Evolutionary conservation across 2,113 vertebrate genomes (phyloP), one percentile per base, ranked within the genome.

Genomic region (Barbus barbus): DNA sequence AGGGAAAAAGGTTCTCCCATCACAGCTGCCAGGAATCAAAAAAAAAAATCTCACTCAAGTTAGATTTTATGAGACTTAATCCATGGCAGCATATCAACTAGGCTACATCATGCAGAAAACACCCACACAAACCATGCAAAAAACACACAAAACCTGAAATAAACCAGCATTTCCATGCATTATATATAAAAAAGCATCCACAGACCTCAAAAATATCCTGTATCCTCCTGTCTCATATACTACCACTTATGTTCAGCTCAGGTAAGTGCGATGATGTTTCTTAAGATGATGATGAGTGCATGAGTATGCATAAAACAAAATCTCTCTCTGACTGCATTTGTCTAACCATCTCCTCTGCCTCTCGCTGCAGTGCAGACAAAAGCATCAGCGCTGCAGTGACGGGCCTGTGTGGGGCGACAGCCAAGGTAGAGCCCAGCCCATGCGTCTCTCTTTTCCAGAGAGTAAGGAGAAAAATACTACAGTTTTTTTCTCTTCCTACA

Each of bases 381-480:
- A 92, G 92, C 94, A 95, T 84, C 91, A 89, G 88, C 91, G 87
- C 93, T 92, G 93, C 93, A 94, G 84, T 92, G 90, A 85, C 83
- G 87, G 58, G 7, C 86, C 82, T 41, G 80, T 82, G 74, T 24
- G 63, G 87, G 83, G 83, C 87, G 73, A 69, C 79, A 88, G 91
- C 89, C 90, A 93, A 91, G 88, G 87, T 86, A 81, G 13, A 88
- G 90, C 92, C 92, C 90, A 85, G 85, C 91, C 92, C 89, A 87
- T 90, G 89, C 90, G 84, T 73, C 85, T 84, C 53, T 83, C 75
- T 83, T 79, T 61, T 88, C 87, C 90, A 90, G 89, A 89, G 89
- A 92, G 89, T 85, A 33, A 18, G 63, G 9, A 53, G 12, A 77
- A 31, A 71, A 89, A 48, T 84, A 89, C 61, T 9, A 82, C 84